Base-by-base conservation (phyloP, 2,113 vertebrate genomes). In the Poeciliopsis occidentalis region DNA sequence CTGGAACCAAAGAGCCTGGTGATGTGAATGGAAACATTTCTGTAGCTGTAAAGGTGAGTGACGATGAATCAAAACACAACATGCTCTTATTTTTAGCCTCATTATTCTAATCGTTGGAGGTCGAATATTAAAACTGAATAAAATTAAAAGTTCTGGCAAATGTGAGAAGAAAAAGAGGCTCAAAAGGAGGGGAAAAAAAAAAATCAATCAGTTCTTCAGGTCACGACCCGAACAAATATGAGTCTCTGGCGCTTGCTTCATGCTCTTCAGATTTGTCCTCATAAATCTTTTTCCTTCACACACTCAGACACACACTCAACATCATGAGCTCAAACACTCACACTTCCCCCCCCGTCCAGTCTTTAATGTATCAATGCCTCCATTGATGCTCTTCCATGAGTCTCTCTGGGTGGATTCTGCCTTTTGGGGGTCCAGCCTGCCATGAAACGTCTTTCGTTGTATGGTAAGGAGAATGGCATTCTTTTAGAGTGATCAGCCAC, bases 281-380 rank as follows among this genome's bases (percentile, higher is more conserved):
- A 15, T 88, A 84, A 87, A 87, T 86, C 74, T 82, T 60, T 64
- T 24, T 60, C 29, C 65, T 27, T 78, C 67, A 15, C 76, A 69
- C 78, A 70, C 74, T 60, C 76, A 75, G 51, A 79, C 82, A 72
- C 80, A 75, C 83, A 81, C 78, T 76, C 78, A 76, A 76, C 30
- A 64, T 24, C 41, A 65, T 71, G 51, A 66, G 64, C 73, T 77
- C 77, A 71, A 44, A 77, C 82, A 44, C 75, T 67, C 77, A 78
- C 85, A 76, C 75, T 77, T 80, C 80, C 80, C 34, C n/a, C 75
- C 83, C 76, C 81, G 73, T 82, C 80, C 76, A 47, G 54, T n/a
- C 78, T 85, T 84, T 85, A 71, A 85, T 89, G 67, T 88, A 84
- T 91, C 88, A 92, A 90, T 92, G 85, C 77, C 62, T 82, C 89